Percentiles rank a stretch among this genome's conserved stretches.
Conservation (phyloP, 2,888 invertebrate genomes). For the Leptarthrus brevirostris region DNA sequence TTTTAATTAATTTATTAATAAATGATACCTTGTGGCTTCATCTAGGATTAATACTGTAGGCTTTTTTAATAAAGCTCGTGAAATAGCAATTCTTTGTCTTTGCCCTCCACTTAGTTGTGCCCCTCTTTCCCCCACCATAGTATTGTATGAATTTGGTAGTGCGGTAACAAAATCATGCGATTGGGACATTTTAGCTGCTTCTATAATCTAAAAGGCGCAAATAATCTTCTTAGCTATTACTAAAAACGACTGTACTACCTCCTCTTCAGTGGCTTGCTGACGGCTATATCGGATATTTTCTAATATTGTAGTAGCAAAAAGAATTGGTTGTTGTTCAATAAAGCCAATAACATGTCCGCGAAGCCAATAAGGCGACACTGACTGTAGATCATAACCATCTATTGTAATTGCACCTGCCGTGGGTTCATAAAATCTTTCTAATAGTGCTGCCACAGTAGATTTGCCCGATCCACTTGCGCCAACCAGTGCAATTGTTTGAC, state of each 20-base stretch:
- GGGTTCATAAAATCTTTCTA: conserved; percentile 79
- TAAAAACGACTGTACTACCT: conserved; percentile 67
- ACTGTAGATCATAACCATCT: conserved; percentile 64
- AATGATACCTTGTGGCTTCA: conserved; percentile 89
- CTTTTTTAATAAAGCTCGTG: conserved; percentile 90
- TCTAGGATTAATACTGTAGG: conserved; percentile 90
- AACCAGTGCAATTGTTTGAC: conserved; percentile 91
- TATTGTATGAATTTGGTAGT: conserved; percentile 87
- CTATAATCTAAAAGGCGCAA: conserved; percentile 68
- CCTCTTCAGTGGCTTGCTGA: conserved; percentile 75
- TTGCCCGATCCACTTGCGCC: conserved; percentile 96
- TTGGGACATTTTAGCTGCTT: conserved; percentile 88
- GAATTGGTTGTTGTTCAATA: conserved; percentile 92
- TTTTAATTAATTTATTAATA: conserved; percentile 38
- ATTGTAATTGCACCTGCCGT: conserved; percentile 63
- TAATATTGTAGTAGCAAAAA: conserved; percentile 90
- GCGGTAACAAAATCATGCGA: conserved; percentile 88
- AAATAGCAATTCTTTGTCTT: conserved; percentile 94
- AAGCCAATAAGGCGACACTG: conserved; percentile 79
- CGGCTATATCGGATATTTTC: conserved; percentile 95
- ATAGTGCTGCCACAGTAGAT: conserved; percentile 88
- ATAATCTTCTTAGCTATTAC: no score
- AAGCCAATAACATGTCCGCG: conserved; percentile 85
- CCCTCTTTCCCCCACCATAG: conserved; percentile 90
- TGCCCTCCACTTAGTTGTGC: conserved; percentile 95